Conservation (phyloP, 2,113 vertebrate genomes). For the Chaenogobius annularis region DNA sequence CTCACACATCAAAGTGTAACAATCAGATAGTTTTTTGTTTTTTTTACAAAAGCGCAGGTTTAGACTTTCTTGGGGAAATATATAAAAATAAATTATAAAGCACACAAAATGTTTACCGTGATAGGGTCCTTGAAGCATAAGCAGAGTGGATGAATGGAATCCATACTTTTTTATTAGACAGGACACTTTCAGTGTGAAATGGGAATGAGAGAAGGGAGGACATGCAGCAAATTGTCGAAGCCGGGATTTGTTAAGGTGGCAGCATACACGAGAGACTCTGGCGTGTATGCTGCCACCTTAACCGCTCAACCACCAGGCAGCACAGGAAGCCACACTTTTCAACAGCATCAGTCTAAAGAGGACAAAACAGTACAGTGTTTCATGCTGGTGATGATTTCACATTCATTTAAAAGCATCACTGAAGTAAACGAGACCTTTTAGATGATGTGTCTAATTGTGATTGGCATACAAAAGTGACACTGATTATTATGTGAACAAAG, state of each 20-base stretch:
- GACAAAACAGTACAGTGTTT: neutral
- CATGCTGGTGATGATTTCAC: neutral
- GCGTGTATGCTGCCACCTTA: too few species aligned
- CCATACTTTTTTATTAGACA: too few species aligned
- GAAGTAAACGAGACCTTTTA: neutral
- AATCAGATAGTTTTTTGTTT: slow-evolving; percentile 24
- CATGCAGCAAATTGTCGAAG: too few species aligned
- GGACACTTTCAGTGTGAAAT: too few species aligned
- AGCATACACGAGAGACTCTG: too few species aligned
- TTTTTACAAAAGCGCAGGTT: slow-evolving; percentile 3
- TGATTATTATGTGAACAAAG: neutral
- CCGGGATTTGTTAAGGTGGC: too few species aligned
- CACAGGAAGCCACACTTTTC: too few species aligned
- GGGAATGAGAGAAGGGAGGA: too few species aligned
- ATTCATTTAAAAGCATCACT: neutral
- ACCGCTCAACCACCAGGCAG: too few species aligned
- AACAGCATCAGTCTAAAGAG: neutral
- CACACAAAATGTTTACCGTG: neutral
- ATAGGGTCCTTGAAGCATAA: neutral
- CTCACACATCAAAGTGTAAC: slow-evolving; percentile 32
- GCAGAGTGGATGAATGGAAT: too few species aligned
- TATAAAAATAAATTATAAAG: neutral
- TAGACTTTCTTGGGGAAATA: neutral
- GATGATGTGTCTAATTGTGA: neutral
- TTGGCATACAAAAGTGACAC: neutral